A percentile compares a stretch with the other conserved stretches of the same genome.
These are phyloP conservation scores for Chrysolina americana DNA, from an alignment of 2,888 invertebrate species.

Conservation along the genomic window DNA sequence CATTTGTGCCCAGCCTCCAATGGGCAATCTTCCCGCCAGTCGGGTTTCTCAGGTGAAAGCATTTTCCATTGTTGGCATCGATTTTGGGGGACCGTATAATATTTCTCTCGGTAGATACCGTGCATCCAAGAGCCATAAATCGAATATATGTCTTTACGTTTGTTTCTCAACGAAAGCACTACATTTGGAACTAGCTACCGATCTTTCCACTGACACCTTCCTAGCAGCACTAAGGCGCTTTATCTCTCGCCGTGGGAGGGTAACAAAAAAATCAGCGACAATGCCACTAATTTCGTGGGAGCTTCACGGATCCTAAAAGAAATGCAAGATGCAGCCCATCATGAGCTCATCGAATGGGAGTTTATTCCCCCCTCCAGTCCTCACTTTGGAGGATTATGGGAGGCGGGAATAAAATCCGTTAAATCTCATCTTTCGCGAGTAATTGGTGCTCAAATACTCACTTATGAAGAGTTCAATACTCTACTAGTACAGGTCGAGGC, in stretches of 20 bases:
- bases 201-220: conserved; percentile 47
- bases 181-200: conserved; percentile 47
- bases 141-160: conserved; percentile 43
- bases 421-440: background rate
- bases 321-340: too few relatives aligned
- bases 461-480: too few relatives aligned
- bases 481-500: too few relatives aligned
- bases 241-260: conserved; percentile 27
- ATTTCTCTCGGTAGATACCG: background rate
- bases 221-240: conserved; percentile 52
- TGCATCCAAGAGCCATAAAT: background rate
- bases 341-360: background rate
- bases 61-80: too few relatives aligned
- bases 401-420: background rate
- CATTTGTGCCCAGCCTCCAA: too few relatives aligned
- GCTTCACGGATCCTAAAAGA: conserved; percentile 31
- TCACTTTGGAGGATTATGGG: background rate
- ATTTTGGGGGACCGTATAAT: too few relatives aligned
- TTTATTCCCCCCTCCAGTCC: background rate
- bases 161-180: conserved; percentile 48
- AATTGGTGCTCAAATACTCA: background rate
- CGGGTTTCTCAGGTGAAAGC: too few relatives aligned
- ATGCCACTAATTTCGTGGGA: conserved; percentile 56
- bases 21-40: too few relatives aligned
- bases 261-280: conserved; percentile 47